A percentile compares a stretch with the other conserved stretches of the same genome.
These are phyloP conservation scores for Stomatorhinus walkeri DNA, from an alignment of 2,797 vertebrate species.

Conservation along the genomic window DNA sequence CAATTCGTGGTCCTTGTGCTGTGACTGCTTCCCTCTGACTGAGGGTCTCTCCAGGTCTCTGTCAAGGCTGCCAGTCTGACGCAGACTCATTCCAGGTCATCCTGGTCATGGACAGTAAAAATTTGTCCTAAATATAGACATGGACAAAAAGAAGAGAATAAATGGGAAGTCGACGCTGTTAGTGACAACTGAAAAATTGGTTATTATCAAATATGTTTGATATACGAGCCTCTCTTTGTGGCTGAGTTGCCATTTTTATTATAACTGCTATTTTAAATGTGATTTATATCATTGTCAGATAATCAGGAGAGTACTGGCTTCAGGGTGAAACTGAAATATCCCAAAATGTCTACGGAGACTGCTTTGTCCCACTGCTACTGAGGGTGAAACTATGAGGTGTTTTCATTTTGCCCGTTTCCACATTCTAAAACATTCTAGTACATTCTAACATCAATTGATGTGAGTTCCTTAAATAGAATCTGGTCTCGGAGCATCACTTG, in stretches of 20 bases:
- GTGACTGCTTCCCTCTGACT: neutral
- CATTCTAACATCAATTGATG: neutral
- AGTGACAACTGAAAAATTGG: neutral
- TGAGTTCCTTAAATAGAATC: neutral
- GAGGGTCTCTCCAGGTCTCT: neutral
- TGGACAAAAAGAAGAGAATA: neutral
- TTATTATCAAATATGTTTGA: neutral
- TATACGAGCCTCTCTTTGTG: neutral
- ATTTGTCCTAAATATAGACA: neutral
- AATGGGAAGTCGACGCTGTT: neutral
- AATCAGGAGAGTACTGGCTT: neutral
- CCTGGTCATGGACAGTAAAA: neutral
- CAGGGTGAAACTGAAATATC: neutral
- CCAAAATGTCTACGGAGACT: neutral
- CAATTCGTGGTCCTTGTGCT: neutral
- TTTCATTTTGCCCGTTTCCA: neutral
- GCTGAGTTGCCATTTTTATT: neutral
- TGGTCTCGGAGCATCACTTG: neutral
- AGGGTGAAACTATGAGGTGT: neutral
- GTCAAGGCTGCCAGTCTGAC: neutral
- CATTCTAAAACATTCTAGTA: neutral
- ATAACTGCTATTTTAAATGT: constrained; percentile 7
- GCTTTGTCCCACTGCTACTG: neutral
- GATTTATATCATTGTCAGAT: neutral
- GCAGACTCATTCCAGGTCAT: neutral